Conservation (phyloP, 2,113 vertebrate species). For the Caloenas nicobarica region DNA sequence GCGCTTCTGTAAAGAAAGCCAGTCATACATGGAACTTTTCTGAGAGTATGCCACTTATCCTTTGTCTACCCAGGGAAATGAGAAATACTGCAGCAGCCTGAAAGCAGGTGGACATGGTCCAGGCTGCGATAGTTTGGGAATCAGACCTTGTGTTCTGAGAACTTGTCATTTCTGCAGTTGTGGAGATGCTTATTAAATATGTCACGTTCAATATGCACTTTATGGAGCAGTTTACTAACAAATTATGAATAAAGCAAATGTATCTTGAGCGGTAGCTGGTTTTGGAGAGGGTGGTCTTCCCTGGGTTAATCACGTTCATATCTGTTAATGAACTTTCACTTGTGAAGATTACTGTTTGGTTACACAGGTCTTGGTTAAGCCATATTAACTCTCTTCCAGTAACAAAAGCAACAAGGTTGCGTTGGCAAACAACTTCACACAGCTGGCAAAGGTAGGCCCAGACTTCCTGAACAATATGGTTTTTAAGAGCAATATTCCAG, state of each 20-base stretch:
- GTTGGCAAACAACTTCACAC: neutral
- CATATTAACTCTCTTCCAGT: neutral
- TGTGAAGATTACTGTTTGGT: neutral
- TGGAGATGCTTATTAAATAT: neutral
- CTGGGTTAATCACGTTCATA: accelerated
- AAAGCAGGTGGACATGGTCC: neutral
- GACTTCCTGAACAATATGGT: neutral
- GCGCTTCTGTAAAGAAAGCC: accelerated
- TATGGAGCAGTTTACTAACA: neutral
- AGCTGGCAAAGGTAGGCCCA: neutral
- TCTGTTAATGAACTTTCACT: neutral
- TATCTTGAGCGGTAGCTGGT: neutral
- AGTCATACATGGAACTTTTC: neutral
- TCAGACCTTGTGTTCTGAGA: neutral
- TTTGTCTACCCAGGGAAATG: neutral
- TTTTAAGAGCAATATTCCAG: neutral
- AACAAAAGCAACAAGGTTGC: neutral
- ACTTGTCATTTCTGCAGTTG: neutral
- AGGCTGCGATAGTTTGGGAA: neutral
- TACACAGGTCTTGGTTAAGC: neutral
- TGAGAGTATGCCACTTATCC: neutral
- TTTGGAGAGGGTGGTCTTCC: neutral
- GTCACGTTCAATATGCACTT: neutral
- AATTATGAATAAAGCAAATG: neutral
- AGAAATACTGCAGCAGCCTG: neutral